Conservation (phyloP, 2,888 invertebrate genomes). For the Apodemia duryi region DNA sequence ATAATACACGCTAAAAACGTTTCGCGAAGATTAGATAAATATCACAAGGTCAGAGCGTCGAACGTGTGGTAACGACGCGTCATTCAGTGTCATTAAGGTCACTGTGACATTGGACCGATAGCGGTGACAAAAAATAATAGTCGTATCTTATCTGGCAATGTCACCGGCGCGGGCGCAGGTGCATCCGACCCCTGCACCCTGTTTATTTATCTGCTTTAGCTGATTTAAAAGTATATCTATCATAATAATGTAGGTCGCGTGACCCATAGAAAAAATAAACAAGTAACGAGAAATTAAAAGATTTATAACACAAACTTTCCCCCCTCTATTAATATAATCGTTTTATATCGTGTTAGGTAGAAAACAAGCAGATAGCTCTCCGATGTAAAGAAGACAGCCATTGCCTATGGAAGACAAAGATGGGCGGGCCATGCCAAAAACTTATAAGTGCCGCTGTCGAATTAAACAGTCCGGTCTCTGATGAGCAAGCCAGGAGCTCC, state of each 20-base stretch:
- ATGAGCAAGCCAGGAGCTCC: too few species aligned
- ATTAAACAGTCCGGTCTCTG: too few species aligned
- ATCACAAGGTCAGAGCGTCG: constrained; percentile 70
- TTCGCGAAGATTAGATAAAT: constrained; percentile 76
- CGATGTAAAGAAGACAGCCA: too few species aligned
- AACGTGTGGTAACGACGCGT: constrained; percentile 59
- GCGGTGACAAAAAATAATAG: constrained; percentile 72
- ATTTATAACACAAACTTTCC: too few species aligned
- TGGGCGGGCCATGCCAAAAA: too few species aligned
- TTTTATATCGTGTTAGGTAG: too few species aligned
- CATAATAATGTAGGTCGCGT: constrained; percentile 6
- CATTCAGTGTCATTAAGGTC: constrained; percentile 77
- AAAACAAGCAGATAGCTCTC: too few species aligned
- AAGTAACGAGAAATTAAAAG: not conserved
- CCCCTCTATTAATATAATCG: too few species aligned
- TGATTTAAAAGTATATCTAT: constrained; percentile 11
- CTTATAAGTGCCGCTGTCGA: too few species aligned
- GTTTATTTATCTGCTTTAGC: constrained; percentile 34
- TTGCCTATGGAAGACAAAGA: too few species aligned
- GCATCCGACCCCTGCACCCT: constrained; percentile 62
- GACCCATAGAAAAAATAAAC: not conserved
- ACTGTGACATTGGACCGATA: constrained; percentile 76
- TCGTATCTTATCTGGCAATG: constrained; percentile 76
- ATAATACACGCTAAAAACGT: constrained; percentile 45
- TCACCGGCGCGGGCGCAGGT: constrained; percentile 73